Conservation (phyloP, 2,888 invertebrate genomes). For the Limnephilus lunatus region DNA sequence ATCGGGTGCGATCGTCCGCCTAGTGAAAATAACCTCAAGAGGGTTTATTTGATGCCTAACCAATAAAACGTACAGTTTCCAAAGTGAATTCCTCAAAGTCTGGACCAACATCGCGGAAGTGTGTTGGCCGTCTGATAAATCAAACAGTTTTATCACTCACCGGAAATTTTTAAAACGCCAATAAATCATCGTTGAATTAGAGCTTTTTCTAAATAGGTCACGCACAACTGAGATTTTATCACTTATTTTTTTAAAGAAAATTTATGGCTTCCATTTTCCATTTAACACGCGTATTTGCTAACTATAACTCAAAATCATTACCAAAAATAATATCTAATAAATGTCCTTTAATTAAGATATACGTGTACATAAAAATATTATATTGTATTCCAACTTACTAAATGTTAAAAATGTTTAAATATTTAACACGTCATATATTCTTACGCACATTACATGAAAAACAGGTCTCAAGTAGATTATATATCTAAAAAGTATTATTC, state of each 20-base stretch:
- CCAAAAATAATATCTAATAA: not conserved
- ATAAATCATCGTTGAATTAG: not conserved
- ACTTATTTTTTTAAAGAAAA: not conserved
- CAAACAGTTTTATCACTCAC: not conserved
- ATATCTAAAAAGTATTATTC: not conserved
- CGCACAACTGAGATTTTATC: not conserved
- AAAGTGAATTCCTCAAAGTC: conserved; percentile 4
- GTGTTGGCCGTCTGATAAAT: not conserved
- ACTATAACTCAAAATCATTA: not conserved
- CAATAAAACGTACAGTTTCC: not conserved
- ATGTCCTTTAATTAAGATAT: not conserved
- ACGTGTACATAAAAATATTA: not conserved
- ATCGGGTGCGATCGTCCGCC: conserved; percentile 22
- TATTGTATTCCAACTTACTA: not conserved
- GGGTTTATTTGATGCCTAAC: not conserved
- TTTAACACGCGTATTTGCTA: no score
- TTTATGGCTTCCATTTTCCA: not conserved
- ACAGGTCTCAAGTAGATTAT: not conserved
- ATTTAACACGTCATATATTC: not conserved
- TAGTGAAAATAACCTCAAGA: not conserved
- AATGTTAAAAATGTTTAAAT: not conserved
- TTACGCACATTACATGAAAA: not conserved
- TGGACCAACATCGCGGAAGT: conserved; percentile 7
- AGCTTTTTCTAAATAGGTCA: not conserved
- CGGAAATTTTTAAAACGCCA: not conserved